These are phyloP conservation scores for Idaea straminata DNA, from an alignment of 2,888 invertebrate species.

Conservation along the genomic window DNA sequence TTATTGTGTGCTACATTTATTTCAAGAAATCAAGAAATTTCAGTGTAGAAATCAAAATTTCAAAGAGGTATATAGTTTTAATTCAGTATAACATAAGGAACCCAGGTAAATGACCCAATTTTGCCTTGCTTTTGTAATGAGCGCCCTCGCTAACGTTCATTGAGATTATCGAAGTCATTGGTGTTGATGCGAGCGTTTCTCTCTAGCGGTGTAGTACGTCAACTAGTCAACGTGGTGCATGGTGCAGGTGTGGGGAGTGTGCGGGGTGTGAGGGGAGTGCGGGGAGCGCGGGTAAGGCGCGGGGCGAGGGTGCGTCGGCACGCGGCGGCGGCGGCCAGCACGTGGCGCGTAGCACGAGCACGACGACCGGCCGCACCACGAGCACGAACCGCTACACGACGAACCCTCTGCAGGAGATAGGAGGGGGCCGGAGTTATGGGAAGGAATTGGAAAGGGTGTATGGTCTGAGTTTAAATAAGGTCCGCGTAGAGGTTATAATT, in stretches of 20 bases:
- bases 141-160: too few species aligned
- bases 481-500: too few species aligned
- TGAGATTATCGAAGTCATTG: too few species aligned
- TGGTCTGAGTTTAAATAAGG: not conserved
- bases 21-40: too few species aligned
- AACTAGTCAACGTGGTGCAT: constrained; percentile 16
- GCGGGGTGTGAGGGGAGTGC: constrained; percentile 19
- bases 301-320: constrained; percentile 18
- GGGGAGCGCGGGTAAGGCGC: constrained; percentile 17
- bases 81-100: too few species aligned
- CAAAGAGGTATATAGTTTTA: too few species aligned
- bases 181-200: not conserved
- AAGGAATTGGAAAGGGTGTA: constrained; percentile 19
- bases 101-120: too few species aligned
- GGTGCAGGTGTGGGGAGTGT: constrained; percentile 17
- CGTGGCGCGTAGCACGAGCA: constrained; percentile 33
- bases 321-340: constrained; percentile 27
- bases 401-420: constrained; percentile 55
- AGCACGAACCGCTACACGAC: constrained; percentile 51
- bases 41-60: too few species aligned
- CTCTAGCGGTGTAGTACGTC: not conserved
- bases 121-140: too few species aligned
- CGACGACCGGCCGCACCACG: constrained; percentile 53
- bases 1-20: too few species aligned
- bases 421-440: constrained; percentile 24